These are phyloP conservation scores for Python bivittatus DNA, from an alignment of 2,113 vertebrate species.

Conservation along the genomic window DNA sequence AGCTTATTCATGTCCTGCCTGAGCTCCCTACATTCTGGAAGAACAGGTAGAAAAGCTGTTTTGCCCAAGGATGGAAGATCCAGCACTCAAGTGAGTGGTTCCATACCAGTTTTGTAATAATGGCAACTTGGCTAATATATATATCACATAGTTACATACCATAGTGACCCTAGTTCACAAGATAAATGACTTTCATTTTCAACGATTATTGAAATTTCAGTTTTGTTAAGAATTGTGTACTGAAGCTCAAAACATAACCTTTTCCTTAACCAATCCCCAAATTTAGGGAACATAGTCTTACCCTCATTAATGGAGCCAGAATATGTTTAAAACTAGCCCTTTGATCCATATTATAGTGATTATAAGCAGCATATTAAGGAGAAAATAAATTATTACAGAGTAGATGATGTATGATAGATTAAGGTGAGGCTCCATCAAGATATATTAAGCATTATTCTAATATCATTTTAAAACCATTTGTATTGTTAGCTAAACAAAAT, in stretches of 20 bases:
- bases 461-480: slow-evolving; percentile 70
- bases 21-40: background rate
- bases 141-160: background rate
- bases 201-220: background rate
- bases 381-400: slow-evolving; percentile 34
- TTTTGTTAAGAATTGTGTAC: background rate
- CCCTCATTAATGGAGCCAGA: slow-evolving; percentile 1
- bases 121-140: background rate
- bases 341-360: slow-evolving; percentile 28
- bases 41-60: background rate
- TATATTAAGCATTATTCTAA: slow-evolving; percentile 55
- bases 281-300: background rate
- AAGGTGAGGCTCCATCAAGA: slow-evolving; percentile 57
- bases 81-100: background rate
- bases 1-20: background rate
- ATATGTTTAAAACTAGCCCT: slow-evolving; percentile 9
- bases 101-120: background rate
- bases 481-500: slow-evolving; percentile 72
- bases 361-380: slow-evolving; percentile 39
- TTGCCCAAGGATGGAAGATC: background rate
- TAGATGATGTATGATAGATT: slow-evolving; percentile 57
- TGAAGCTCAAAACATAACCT: background rate
- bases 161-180: background rate
- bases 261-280: background rate
- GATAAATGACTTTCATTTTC: background rate